These are phyloP conservation scores for Aethes cnicana DNA, from an alignment of 2,888 invertebrate species.

Conservation along the genomic window DNA sequence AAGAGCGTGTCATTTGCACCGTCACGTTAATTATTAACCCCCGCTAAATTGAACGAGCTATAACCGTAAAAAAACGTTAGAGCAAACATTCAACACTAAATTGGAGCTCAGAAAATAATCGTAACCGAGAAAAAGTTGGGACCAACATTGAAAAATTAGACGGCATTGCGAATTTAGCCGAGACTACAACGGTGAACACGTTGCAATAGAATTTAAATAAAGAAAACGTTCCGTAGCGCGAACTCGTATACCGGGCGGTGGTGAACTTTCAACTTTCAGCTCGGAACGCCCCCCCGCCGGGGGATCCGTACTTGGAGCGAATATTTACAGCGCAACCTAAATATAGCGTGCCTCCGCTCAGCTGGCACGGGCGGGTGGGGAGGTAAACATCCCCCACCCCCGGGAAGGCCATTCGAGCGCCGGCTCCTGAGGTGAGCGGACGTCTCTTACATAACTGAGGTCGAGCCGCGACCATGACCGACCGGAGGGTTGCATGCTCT, in stretches of 20 bases:
- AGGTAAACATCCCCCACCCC: constrained; percentile 69
- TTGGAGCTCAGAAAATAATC: constrained; percentile 58
- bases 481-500: constrained; percentile 61
- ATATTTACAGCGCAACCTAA: constrained; percentile 82
- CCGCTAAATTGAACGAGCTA: constrained; percentile 63
- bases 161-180: constrained; percentile 65
- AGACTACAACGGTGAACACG: constrained; percentile 76
- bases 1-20: constrained; percentile 47
- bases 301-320: constrained; percentile 76
- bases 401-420: constrained; percentile 69
- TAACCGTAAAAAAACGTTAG: constrained; percentile 53
- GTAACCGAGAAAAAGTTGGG: constrained; percentile 43
- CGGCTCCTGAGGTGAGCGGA: constrained; percentile 66
- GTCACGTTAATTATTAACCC: constrained; percentile 54
- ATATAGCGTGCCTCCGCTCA: constrained; percentile 81
- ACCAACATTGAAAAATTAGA: constrained; percentile 68
- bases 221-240: constrained; percentile 72
- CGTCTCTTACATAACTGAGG: constrained; percentile 56
- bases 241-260: constrained; percentile 71
- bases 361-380: constrained; percentile 69
- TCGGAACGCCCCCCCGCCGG: constrained; percentile 42
- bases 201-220: constrained; percentile 83
- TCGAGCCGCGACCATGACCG: constrained; percentile 71
- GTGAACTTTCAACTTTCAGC: constrained; percentile 81
- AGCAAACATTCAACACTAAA: constrained; percentile 50